A percentile compares a stretch with the other conserved stretches of the same genome.
Evolutionary conservation across 2,797 vertebrate species (phyloP).

Genomic region (Hafferia zeledoni): DNA sequence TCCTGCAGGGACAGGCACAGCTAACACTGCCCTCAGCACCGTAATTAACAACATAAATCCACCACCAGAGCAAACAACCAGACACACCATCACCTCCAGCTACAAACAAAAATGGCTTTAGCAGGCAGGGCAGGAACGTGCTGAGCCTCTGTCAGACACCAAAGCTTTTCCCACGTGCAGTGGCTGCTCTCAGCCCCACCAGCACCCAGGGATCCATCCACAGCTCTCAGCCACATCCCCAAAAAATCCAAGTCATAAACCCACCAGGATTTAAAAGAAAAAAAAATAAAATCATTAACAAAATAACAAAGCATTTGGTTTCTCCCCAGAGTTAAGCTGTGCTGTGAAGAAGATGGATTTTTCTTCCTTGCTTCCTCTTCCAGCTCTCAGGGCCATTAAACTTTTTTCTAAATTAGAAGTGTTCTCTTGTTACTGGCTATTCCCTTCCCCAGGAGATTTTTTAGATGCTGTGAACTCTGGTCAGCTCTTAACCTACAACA

Average conservation of each 20-base stretch:
- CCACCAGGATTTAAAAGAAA: not conserved
- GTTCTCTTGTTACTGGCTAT: not conserved
- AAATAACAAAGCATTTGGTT: not conserved
- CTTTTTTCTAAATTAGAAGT: not conserved
- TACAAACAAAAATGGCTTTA: not conserved
- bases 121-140: rapidly evolving
- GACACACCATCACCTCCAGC: not conserved
- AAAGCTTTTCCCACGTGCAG: rapidly evolving
- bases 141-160: not conserved
- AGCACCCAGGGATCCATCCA: not conserved
- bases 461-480: not conserved
- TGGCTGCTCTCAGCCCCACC: not conserved
- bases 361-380: not conserved
- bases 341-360: not conserved
- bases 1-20: not conserved
- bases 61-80: not conserved
- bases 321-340: not conserved
- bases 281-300: not conserved
- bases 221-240: rapidly evolving
- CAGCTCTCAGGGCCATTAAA: not conserved
- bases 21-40: not conserved
- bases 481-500: not conserved
- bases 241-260: not conserved
- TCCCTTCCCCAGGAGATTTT: not conserved
- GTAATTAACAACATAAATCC: not conserved